A percentile compares a stretch with the other conserved stretches of the same genome.
phyloP scores from a whole-genome alignment of 2,797 vertebrate species.

The Pseudochaenichthys georgianus region DNA sequence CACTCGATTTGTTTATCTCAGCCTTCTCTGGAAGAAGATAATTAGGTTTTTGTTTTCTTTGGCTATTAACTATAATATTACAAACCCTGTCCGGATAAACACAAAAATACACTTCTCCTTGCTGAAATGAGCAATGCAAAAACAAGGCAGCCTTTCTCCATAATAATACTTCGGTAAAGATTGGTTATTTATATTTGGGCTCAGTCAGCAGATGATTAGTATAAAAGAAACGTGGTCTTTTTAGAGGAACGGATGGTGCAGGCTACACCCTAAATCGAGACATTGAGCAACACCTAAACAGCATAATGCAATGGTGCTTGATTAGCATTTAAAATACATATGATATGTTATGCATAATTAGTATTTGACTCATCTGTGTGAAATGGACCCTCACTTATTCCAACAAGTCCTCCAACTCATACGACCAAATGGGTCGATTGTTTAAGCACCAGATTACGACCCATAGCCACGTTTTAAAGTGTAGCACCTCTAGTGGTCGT shows the following conservation, averaged over 20 bases:
- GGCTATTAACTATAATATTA: background rate
- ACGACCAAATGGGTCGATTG: too few relatives aligned
- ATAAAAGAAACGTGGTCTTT: constrained; percentile 28
- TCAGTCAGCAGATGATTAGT: constrained; percentile 31
- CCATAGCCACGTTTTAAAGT: too few relatives aligned
- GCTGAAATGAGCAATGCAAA: constrained; percentile 1
- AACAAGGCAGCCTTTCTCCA: background rate
- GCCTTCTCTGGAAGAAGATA: background rate
- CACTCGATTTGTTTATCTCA: background rate
- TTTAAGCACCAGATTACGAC: too few relatives aligned
- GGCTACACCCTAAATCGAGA: constrained; percentile 23
- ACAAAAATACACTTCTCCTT: background rate
- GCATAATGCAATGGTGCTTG: constrained; percentile 18
- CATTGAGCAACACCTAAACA: background rate
- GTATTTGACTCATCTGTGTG: background rate
- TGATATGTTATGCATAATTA: background rate
- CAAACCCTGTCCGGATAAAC: constrained; percentile 1
- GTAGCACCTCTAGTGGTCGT: too few relatives aligned
- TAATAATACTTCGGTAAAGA: constrained; percentile 16
- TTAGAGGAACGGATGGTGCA: constrained; percentile 5
- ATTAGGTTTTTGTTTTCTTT: background rate
- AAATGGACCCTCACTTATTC: background rate
- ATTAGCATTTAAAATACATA: constrained; percentile 27
- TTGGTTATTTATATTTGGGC: constrained; percentile 20
- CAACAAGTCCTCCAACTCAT: too few relatives aligned